phyloP scores from a whole-genome alignment of 2,797 vertebrate genomes.

The Labroides dimidiatus region DNA sequence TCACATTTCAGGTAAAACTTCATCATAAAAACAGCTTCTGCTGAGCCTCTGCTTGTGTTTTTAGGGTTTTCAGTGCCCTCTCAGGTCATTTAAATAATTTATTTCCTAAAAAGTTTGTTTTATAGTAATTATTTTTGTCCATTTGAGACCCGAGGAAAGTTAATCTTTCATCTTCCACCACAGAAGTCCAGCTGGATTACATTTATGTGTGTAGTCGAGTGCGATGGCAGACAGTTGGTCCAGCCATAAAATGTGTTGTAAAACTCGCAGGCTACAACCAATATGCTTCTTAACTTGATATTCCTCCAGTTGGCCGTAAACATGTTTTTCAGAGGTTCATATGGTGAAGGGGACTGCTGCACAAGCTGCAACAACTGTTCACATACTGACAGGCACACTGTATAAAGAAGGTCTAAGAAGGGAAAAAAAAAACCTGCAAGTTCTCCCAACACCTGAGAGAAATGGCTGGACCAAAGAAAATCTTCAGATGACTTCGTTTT shows the following conservation, averaged over 20 bases:
- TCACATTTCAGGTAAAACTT: slow-evolving; percentile 55
- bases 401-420: slow-evolving; percentile 26
- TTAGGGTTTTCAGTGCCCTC: slow-evolving; percentile 28
- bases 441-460: slow-evolving; percentile 35
- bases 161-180: not conserved
- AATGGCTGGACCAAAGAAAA: slow-evolving; percentile 45
- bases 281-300: slow-evolving; percentile 29
- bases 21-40: slow-evolving; percentile 62
- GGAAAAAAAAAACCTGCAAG: slow-evolving; percentile 25
- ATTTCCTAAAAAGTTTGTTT: slow-evolving; percentile 18
- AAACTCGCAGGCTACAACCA: slow-evolving; percentile 40
- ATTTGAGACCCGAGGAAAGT: not conserved
- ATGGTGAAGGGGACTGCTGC: slow-evolving; percentile 11
- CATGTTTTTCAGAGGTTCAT: slow-evolving; percentile 24
- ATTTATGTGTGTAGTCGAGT: slow-evolving; percentile 35
- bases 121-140: slow-evolving; percentile 27
- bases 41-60: slow-evolving; percentile 31
- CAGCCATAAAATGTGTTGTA: slow-evolving; percentile 41
- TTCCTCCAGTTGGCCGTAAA: slow-evolving; percentile 38
- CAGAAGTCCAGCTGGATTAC: slow-evolving; percentile 22
- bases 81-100: slow-evolving; percentile 12
- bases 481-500: slow-evolving; percentile 31
- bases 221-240: slow-evolving; percentile 28
- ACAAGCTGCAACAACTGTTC: slow-evolving; percentile 15
- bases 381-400: slow-evolving; percentile 17